Conservation (phyloP, 2,797 vertebrate species). For the Semotilus atromaculatus region DNA sequence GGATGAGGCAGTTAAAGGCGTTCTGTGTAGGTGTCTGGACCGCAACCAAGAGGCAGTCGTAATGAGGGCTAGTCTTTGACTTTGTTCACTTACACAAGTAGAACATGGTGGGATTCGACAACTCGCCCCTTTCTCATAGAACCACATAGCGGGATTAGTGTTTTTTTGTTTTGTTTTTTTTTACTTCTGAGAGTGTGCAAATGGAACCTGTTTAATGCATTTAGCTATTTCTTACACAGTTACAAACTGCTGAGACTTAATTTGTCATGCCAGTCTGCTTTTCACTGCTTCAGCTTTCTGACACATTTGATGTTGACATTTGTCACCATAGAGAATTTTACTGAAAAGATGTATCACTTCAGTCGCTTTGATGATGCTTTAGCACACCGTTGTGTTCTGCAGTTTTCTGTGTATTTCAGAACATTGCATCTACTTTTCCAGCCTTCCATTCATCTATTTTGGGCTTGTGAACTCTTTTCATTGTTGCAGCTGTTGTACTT, state of each 20-base stretch:
- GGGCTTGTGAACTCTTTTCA: background rate
- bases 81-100: conserved; percentile 34
- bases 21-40: conserved; percentile 51
- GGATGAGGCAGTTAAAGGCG: conserved; percentile 36
- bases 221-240: background rate
- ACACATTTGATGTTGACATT: conserved; percentile 20
- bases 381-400: conserved; percentile 59
- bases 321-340: conserved; percentile 14
- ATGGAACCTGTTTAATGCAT: background rate
- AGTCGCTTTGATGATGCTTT: conserved; percentile 53
- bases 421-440: conserved; percentile 39
- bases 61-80: conserved; percentile 52
- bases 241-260: background rate
- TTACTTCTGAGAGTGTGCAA: background rate
- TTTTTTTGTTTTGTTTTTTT: background rate
- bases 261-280: background rate
- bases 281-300: background rate
- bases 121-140: conserved; percentile 42
- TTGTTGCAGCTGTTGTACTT: conserved; percentile 13
- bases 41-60: conserved; percentile 31
- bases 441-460: conserved; percentile 42
- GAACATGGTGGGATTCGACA: conserved; percentile 19
- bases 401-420: conserved; percentile 56
- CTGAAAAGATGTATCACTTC: conserved; percentile 19
- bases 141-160: background rate